phyloP scores from a whole-genome alignment of 2,113 vertebrate species.

The Apistogramma diplotaenia region DNA sequence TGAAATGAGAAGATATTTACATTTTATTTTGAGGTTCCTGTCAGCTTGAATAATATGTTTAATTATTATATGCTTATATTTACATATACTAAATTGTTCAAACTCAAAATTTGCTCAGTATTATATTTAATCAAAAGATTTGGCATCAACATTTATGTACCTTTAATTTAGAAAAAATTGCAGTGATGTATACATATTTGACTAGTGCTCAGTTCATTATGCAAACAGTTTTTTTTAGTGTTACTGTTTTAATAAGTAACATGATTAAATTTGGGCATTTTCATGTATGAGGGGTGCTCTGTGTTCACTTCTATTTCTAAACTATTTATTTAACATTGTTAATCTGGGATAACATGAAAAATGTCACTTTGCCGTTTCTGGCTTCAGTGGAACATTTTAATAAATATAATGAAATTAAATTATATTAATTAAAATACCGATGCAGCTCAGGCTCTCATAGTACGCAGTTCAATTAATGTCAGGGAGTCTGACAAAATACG shows the following conservation, averaged over 20 bases:
- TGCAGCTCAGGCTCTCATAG: neutral
- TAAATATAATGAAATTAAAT: slow-evolving; percentile 4
- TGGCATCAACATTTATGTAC: neutral
- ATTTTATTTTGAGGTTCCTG: neutral
- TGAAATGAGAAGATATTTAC: neutral
- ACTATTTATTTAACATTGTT: slow-evolving; percentile 3
- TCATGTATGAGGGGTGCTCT: neutral
- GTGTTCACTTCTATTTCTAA: neutral
- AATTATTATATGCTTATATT: neutral
- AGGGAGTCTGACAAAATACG: slow-evolving; percentile 4
- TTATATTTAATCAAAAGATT: neutral
- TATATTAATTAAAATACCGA: neutral
- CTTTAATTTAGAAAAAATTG: neutral
- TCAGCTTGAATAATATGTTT: neutral
- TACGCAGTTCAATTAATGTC: slow-evolving; percentile 10
- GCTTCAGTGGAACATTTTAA: neutral
- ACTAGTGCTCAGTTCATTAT: neutral
- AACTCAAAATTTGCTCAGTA: neutral
- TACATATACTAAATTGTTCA: neutral
- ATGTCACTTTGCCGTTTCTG: neutral
- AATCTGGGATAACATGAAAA: neutral
- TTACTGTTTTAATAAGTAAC: neutral
- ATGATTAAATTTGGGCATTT: neutral
- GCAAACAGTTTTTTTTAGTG: neutral
- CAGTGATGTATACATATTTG: no score